Evolutionary conservation across 2,113 vertebrate genomes (phyloP).

Genomic region (Prunella fulvescens): DNA sequence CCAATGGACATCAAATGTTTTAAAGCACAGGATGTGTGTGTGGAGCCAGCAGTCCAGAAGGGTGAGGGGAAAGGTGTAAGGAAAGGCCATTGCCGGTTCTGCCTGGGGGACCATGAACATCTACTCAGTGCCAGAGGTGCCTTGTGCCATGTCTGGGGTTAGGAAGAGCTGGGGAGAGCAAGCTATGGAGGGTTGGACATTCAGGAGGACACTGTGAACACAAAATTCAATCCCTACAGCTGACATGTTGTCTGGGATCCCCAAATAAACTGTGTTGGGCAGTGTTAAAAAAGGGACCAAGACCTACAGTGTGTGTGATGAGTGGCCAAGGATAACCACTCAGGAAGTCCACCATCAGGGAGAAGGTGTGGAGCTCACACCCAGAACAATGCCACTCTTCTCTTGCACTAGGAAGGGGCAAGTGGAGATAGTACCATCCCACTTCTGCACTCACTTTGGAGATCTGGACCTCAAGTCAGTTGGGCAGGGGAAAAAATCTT

Average conservation of each 20-base stretch:
- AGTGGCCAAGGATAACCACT: neutral
- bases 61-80: neutral
- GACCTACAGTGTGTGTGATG: fast-evolving
- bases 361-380: fast-evolving
- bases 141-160: neutral
- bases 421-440: neutral
- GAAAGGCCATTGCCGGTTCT: neutral
- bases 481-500: fast-evolving
- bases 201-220: neutral
- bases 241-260: fast-evolving
- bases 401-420: neutral
- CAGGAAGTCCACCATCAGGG: fast-evolving
- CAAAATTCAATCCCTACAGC: neutral
- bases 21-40: neutral
- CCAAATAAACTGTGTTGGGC: fast-evolving
- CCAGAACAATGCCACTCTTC: neutral
- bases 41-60: neutral
- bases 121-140: neutral
- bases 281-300: neutral
- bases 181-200: neutral
- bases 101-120: fast-evolving
- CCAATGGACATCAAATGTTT: neutral
- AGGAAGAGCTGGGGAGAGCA: neutral
- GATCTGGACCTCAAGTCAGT: neutral
- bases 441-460: neutral